A percentile compares a stretch with the other conserved stretches of the same genome.
phyloP scores from a whole-genome alignment of 2,888 invertebrate species.

The Eremobia ochroleuca region DNA sequence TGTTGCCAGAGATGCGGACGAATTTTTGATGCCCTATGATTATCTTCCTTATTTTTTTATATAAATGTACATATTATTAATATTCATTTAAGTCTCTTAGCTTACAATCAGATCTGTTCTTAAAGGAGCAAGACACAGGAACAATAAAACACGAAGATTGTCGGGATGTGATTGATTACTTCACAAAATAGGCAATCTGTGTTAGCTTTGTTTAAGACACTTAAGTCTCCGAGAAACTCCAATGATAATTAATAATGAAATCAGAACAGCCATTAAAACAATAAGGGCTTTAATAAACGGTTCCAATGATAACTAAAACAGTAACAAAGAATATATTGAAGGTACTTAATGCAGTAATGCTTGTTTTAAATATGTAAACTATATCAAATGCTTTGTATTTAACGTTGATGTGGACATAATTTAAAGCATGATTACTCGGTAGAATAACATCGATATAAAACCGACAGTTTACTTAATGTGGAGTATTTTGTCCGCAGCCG shows the following conservation, averaged over 20 bases:
- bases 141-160: constrained; percentile 26
- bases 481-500: constrained; percentile 40
- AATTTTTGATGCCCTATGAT: too few species aligned
- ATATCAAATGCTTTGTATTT: constrained; percentile 18
- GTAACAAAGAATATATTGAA: not conserved
- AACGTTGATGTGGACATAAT: constrained; percentile 10
- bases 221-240: constrained; percentile 21
- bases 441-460: constrained; percentile 25
- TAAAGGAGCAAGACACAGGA: not conserved
- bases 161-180: constrained; percentile 49
- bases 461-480: constrained; percentile 26
- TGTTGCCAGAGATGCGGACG: too few species aligned
- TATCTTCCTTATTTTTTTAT: too few species aligned
- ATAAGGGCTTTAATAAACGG: not conserved
- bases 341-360: not conserved
- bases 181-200: constrained; percentile 30
- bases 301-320: not conserved
- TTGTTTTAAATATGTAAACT: constrained; percentile 3
- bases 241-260: constrained; percentile 35
- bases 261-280: constrained; percentile 14
- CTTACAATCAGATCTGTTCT: not conserved
- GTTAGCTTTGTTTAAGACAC: constrained; percentile 29
- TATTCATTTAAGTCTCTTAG: too few species aligned
- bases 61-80: too few species aligned
- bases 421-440: constrained; percentile 4